Base-by-base conservation (phyloP, 2,113 vertebrate species). In the Etheostoma spectabile region DNA sequence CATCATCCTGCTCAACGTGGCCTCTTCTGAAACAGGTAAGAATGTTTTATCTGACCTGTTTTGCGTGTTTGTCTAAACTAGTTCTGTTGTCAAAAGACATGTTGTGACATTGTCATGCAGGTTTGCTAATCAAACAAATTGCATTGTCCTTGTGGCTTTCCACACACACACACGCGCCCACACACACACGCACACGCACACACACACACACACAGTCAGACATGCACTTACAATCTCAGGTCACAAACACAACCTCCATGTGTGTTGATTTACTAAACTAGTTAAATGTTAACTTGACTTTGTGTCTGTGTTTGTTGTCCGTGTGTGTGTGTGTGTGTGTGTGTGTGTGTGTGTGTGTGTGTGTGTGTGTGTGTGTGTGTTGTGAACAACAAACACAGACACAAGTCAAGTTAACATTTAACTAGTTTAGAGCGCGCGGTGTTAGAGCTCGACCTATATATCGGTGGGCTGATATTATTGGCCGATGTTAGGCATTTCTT, bases 201-300 rank as follows among this genome's bases (percentile, higher is more conserved):
- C 78, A 72, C 57, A 85, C 73, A 66, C 72, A 55, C 73, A 57
- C 52, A 63, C 70, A 49, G 42, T 78, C 66, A 81, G 13, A 38
- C 63, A 68, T 38, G 11, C 21, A 30, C 22, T 69, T 46, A 30
- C 52, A 81, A 74, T 85, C 35, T 18, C 66, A 84, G 78, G 64
- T 77, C 66, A 52, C 75, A 63, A 55, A 77, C 45, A 42, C 42
- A 73, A 51, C 16, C 52, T 74, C 60, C 57, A 24, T 45, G 13
- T 84, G 63, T 87, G 85, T 89, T 88, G 82, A 89, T 90, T 87
- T 84, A 78, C 84, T 68, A 53, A 86, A 80, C 24, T 51, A 72
- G 87, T 91, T 91, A 88, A 92, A 89, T 62, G 84, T 93, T 93
- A 91, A 89, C 88, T 70, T 16, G 53, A 86, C 84, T 85, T 89